Evolutionary conservation across 2,797 vertebrate genomes (phyloP).

Genomic region (Chromis chromis): DNA sequence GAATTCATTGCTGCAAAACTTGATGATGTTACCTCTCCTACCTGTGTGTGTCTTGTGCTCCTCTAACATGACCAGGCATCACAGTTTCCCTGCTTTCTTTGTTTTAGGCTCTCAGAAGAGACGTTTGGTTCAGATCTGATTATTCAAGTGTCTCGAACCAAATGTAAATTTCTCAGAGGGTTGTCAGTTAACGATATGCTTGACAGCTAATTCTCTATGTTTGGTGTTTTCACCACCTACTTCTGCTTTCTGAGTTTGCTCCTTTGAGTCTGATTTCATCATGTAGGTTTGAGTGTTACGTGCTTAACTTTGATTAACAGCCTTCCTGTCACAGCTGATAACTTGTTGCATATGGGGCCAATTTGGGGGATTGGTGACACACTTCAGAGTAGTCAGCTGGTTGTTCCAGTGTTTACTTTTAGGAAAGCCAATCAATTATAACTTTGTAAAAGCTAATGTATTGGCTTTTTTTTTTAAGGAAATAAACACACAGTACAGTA

Average conservation of each 20-base stretch:
- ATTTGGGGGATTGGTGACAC: conserved; percentile 19
- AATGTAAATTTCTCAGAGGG: neutral
- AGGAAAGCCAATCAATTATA: neutral
- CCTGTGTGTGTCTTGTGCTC: neutral
- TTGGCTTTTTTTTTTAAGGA: neutral
- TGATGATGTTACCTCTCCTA: neutral
- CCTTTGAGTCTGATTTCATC: conserved; percentile 31
- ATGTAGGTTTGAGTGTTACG: neutral
- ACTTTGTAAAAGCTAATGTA: neutral
- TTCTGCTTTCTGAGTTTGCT: conserved; percentile 23
- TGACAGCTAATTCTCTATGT: neutral
- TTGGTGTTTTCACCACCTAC: conserved; percentile 5
- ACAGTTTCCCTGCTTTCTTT: conserved; percentile 1
- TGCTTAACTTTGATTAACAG: conserved; percentile 24
- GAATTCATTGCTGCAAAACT: conserved; percentile 44
- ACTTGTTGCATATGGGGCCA: conserved; percentile 38
- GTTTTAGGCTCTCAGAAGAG: conserved; percentile 5
- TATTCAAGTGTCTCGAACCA: conserved; percentile 31
- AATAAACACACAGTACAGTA: neutral
- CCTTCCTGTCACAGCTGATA: conserved; percentile 61
- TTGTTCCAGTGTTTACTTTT: conserved; percentile 10
- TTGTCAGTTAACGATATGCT: neutral
- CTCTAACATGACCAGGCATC: conserved; percentile 26
- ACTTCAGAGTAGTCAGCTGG: neutral
- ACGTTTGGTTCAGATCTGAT: conserved; percentile 26